These are phyloP conservation scores for Sula dactylatra DNA, from an alignment of 2,113 vertebrate species.

Conservation along the genomic window DNA sequence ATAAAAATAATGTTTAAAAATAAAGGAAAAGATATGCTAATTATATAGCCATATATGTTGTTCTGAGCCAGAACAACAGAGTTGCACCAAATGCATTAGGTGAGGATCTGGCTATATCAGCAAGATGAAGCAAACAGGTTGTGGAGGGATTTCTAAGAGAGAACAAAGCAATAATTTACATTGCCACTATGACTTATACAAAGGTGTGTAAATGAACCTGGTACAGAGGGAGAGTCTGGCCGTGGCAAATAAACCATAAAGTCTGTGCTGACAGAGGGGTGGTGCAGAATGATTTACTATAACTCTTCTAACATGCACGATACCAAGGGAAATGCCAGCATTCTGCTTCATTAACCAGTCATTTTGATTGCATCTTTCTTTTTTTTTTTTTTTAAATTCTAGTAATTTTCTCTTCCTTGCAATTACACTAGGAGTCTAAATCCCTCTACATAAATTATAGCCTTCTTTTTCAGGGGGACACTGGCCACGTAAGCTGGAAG, in stretches of 20 bases:
- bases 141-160: background rate
- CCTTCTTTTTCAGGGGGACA: background rate
- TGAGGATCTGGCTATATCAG: background rate
- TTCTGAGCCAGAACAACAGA: background rate
- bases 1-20: constrained; percentile 40
- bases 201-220: background rate
- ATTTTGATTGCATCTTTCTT: background rate
- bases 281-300: background rate
- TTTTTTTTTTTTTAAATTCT: background rate
- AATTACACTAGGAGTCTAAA: constrained; percentile 32
- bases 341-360: constrained; percentile 45
- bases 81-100: background rate
- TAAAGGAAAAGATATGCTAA: constrained; percentile 7
- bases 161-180: background rate
- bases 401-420: constrained; percentile 52
- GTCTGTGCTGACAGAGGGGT: background rate
- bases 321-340: background rate
- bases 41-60: background rate
- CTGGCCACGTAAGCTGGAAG: background rate
- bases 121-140: background rate
- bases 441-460: constrained; percentile 16
- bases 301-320: background rate
- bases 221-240: background rate
- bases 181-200: background rate
- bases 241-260: background rate